phyloP scores from a whole-genome alignment of 92 coral and sea anemone species.

The Epizoanthus rinbou region DNA sequence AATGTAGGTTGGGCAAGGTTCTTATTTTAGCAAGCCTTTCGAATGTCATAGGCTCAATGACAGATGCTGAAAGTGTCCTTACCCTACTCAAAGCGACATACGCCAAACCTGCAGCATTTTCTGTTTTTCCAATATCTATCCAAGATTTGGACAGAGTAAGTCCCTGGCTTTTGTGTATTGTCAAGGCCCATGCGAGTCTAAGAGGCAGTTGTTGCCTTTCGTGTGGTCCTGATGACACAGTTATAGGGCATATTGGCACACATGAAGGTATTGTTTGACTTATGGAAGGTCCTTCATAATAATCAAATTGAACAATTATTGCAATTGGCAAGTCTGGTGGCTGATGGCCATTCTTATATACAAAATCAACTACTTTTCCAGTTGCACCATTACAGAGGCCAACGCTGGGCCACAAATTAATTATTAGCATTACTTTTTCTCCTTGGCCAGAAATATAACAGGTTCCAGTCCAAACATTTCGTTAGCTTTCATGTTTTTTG shows the following conservation, averaged over 20 bases:
- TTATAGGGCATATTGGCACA: neutral
- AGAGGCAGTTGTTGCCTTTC: conserved; percentile 1
- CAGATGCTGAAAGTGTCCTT: neutral
- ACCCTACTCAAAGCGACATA: neutral
- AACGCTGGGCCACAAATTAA: neutral
- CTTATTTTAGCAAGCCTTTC: neutral
- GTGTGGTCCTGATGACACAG: neutral
- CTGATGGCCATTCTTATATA: neutral
- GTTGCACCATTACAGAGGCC: neutral
- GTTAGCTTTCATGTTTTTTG: neutral
- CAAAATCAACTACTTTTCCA: neutral
- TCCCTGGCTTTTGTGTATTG: no score
- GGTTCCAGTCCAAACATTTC: no score
- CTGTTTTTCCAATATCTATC: neutral
- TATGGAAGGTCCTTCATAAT: neutral
- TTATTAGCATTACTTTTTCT: neutral
- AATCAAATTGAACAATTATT: neutral
- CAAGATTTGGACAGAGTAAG: neutral
- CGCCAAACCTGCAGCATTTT: neutral
- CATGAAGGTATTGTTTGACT: neutral
- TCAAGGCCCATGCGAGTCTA: neutral
- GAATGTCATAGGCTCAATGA: neutral
- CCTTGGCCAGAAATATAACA: no score
- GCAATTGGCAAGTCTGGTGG: neutral
- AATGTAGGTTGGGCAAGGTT: neutral